These are phyloP conservation scores for Melieria omissa DNA, from an alignment of 2,888 invertebrate genomes.

Conservation along the genomic window DNA sequence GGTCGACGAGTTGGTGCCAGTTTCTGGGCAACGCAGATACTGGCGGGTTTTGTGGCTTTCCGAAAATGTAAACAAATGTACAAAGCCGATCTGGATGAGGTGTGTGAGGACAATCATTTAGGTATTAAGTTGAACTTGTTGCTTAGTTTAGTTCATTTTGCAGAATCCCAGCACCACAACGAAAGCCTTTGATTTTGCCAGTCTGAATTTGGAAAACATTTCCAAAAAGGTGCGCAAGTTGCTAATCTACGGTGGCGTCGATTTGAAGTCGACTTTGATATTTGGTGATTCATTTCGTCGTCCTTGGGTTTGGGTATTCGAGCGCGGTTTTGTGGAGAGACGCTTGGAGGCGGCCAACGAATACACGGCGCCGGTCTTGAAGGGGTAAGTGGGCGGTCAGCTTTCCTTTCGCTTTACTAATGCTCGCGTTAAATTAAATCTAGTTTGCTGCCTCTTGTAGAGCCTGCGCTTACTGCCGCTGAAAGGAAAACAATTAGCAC, in stretches of 20 bases:
- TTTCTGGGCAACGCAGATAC: constrained; percentile 63
- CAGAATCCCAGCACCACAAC: constrained; percentile 51
- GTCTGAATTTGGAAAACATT: constrained; percentile 51
- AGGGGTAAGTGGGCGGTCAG: constrained; percentile 48
- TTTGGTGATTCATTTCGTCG: constrained; percentile 59
- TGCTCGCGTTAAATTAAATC: constrained; percentile 7
- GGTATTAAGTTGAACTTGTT: neutral
- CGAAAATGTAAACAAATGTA: constrained; percentile 60
- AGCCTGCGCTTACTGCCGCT: constrained; percentile 49
- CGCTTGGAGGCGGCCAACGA: constrained; percentile 51
- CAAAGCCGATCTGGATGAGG: constrained; percentile 58
- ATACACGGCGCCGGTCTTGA: constrained; percentile 54
- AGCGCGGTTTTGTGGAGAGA: constrained; percentile 52
- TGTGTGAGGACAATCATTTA: constrained; percentile 38
- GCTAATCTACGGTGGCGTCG: constrained; percentile 54
- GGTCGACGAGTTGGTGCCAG: constrained; percentile 54
- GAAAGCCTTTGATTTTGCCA: constrained; percentile 50
- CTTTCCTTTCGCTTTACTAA: neutral
- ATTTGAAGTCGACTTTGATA: constrained; percentile 55
- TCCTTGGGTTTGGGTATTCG: constrained; percentile 59
- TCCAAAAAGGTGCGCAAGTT: constrained; percentile 53
- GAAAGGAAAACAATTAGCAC: constrained; percentile 46
- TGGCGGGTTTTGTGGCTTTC: constrained; percentile 57
- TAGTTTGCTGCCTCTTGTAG: constrained; percentile 56
- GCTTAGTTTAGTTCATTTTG: constrained; percentile 3